phyloP scores from a whole-genome alignment of 2,888 invertebrate species.

The Trachelus stipa region DNA sequence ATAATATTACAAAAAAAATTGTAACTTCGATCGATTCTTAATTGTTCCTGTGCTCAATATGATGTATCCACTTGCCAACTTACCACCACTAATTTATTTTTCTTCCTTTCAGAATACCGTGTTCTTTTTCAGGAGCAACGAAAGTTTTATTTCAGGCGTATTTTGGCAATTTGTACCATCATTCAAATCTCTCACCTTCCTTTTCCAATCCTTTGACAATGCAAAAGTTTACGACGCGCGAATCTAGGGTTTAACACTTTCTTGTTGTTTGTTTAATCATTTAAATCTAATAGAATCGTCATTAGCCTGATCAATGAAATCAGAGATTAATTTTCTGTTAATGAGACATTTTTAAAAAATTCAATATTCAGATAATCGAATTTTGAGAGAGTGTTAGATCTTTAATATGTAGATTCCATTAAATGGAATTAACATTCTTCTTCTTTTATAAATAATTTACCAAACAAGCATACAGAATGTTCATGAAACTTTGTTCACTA shows the following conservation, averaged over 20 bases:
- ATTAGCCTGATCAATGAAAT: neutral
- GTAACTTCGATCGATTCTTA: conserved; percentile 15
- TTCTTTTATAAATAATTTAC: neutral
- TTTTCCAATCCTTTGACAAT: conserved; percentile 8
- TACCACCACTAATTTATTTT: conserved; percentile 58
- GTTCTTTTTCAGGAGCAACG: conserved; percentile 58
- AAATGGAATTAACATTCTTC: neutral
- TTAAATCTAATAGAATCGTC: neutral
- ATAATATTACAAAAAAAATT: neutral
- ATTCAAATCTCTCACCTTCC: neutral
- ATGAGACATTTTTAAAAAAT: neutral
- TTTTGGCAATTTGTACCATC: conserved; percentile 47
- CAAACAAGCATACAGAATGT: neutral
- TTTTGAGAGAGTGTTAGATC: neutral
- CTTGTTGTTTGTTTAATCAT: neutral
- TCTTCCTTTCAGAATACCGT: conserved; percentile 55
- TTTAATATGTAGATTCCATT: neutral
- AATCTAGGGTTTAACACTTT: conserved; percentile 37
- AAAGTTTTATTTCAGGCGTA: conserved; percentile 61
- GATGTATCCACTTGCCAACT: conserved; percentile 41
- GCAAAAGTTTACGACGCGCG: conserved; percentile 42
- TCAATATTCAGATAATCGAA: neutral
- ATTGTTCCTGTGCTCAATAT: conserved; percentile 22
- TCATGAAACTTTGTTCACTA: neutral
- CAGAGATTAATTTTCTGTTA: neutral